These are phyloP conservation scores for Oncopodura yosiiana DNA, from an alignment of 1,140 invertebrate species.

Conservation along the genomic window DNA sequence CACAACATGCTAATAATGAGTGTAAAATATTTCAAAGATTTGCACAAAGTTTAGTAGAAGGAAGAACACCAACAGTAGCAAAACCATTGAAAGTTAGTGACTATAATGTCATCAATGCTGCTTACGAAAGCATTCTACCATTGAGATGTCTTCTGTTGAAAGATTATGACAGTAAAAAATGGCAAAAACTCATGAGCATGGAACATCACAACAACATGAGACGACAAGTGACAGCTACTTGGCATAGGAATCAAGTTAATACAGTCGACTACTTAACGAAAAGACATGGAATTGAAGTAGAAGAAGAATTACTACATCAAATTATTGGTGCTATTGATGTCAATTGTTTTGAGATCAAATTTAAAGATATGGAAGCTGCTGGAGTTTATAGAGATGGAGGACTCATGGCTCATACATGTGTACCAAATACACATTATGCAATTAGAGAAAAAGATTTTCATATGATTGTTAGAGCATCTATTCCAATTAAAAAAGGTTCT, in stretches of 20 bases:
- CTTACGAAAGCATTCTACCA: constrained; percentile 48
- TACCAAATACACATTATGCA: constrained; percentile 6
- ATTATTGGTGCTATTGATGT: constrained; percentile 8
- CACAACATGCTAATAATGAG: constrained; percentile 19
- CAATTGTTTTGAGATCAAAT: constrained; percentile 3
- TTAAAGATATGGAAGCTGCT: not conserved
- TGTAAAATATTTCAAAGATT: constrained; percentile 11
- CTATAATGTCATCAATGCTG: constrained; percentile 38
- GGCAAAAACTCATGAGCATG: constrained; percentile 8
- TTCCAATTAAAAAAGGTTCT: constrained; percentile 10
- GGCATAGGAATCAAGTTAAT: constrained; percentile 1
- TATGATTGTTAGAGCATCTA: constrained; percentile 5
- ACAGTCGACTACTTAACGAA: not conserved
- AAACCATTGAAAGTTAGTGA: constrained; percentile 38
- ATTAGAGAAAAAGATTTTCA: not conserved
- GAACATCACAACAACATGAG: constrained; percentile 9
- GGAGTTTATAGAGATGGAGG: constrained; percentile 8
- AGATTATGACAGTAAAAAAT: not conserved
- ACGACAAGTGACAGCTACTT: constrained; percentile 15
- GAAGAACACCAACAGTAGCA: constrained; percentile 37
- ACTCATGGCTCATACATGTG: constrained; percentile 7
- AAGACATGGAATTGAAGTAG: not conserved
- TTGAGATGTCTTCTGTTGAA: constrained; percentile 6
- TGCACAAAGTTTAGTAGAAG: not conserved
- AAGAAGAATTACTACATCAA: constrained; percentile 4